phyloP scores from a whole-genome alignment of 2,797 vertebrate species.

The Anguilla marmorata region DNA sequence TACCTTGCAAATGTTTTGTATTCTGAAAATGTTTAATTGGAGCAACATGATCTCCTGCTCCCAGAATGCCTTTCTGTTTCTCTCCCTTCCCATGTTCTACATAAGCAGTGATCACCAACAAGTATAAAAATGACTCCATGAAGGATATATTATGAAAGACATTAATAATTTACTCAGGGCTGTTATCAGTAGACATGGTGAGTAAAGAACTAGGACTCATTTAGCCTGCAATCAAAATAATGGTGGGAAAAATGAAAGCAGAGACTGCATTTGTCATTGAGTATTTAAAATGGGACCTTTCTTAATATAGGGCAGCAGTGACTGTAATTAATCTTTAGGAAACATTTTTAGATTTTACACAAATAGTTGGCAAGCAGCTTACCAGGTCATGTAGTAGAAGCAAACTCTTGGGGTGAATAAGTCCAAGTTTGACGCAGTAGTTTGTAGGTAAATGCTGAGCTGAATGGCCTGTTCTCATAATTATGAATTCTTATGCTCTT shows the following conservation, averaged over 20 bases:
- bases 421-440: too few species aligned
- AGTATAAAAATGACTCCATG: constrained; percentile 50
- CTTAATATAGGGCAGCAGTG: not conserved
- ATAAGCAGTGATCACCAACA: not conserved
- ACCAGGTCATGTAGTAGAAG: too few species aligned
- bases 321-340: not conserved
- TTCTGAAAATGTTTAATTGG: constrained; percentile 48
- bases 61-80: constrained; percentile 35
- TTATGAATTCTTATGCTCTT: too few species aligned
- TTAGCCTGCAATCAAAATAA: not conserved
- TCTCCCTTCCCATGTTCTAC: constrained; percentile 61
- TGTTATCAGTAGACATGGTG: constrained; percentile 53
- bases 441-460: too few species aligned
- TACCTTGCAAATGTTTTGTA: constrained; percentile 1
- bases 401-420: too few species aligned
- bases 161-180: constrained; percentile 51
- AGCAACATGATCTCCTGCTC: constrained; percentile 42
- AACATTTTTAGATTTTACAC: too few species aligned
- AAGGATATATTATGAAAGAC: constrained; percentile 54
- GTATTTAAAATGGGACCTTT: not conserved
- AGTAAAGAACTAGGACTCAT: constrained; percentile 21
- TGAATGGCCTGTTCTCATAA: too few species aligned
- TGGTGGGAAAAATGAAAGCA: not conserved
- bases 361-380: too few species aligned
- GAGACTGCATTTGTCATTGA: not conserved